These are phyloP conservation scores for Phenganax marumi DNA, from an alignment of 92 coral and sea anemone species.

Conservation along the genomic window DNA sequence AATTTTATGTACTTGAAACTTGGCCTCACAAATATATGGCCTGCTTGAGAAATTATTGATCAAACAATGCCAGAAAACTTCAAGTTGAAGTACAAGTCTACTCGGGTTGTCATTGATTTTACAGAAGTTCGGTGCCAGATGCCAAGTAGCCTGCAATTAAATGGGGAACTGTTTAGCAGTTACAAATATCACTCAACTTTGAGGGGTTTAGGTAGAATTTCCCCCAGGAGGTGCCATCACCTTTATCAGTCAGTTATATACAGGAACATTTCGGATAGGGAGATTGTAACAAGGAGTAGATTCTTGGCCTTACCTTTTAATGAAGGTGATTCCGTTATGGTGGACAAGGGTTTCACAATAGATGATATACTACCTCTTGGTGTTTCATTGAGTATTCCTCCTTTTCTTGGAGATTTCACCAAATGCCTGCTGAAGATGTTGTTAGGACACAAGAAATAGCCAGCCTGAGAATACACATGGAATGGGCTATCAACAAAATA, in stretches of 20 bases:
- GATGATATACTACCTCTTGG: constrained; percentile 8
- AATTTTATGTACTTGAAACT: constrained; percentile 57
- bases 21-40: constrained; percentile 55
- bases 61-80: constrained; percentile 61
- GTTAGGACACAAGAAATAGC: constrained; percentile 7
- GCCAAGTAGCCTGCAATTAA: constrained; percentile 62
- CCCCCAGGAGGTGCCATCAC: constrained; percentile 22
- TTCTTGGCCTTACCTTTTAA: neutral
- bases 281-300: constrained; percentile 1
- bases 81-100: constrained; percentile 28
- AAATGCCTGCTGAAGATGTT: constrained; percentile 7
- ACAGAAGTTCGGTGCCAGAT: constrained; percentile 58
- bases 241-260: neutral
- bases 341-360: constrained; percentile 4
- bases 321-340: neutral
- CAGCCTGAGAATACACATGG: neutral
- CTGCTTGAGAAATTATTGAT: constrained; percentile 51
- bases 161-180: neutral
- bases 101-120: constrained; percentile 55
- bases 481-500: constrained; percentile 1
- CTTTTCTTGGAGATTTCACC: neutral
- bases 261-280: constrained; percentile 12
- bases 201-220: constrained; percentile 4
- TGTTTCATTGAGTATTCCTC: constrained; percentile 8
- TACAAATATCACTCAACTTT: constrained; percentile 2